Percentiles rank a stretch among this genome's conserved stretches.
phyloP scores from a whole-genome alignment of 2,888 invertebrate genomes.

The Hemistola chrysoprasaria region DNA sequence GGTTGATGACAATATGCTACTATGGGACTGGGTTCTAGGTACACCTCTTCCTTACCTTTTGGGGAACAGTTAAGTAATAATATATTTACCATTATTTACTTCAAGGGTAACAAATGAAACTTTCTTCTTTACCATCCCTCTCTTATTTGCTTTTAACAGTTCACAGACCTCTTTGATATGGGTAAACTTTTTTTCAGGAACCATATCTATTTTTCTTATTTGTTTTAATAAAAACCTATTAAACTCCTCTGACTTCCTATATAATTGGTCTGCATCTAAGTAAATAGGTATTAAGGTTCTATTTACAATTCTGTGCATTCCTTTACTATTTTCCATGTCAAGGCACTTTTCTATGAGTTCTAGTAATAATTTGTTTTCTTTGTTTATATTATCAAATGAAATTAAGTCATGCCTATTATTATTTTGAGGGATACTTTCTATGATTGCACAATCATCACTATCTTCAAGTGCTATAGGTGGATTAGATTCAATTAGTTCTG shows the following conservation, averaged over 20 bases:
- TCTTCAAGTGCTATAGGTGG: no score
- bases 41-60: no score
- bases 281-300: slow-evolving; percentile 46
- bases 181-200: slow-evolving; percentile 49
- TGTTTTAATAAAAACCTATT: slow-evolving; percentile 36
- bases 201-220: slow-evolving; percentile 31
- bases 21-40: no score
- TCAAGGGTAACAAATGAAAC: slow-evolving; percentile 44
- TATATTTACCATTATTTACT: slow-evolving; percentile 7
- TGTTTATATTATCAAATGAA: slow-evolving; percentile 23
- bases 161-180: slow-evolving; percentile 53
- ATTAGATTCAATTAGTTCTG: no score
- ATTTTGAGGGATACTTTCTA: no score
- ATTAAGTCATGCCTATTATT: not conserved
- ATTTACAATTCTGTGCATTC: slow-evolving; percentile 49
- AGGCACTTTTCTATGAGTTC: slow-evolving; percentile 49
- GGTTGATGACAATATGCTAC: no score
- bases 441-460: no score
- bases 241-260: slow-evolving; percentile 41
- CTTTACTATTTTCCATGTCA: slow-evolving; percentile 39
- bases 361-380: slow-evolving; percentile 40
- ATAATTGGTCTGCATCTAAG: slow-evolving; percentile 33
- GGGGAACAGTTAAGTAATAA: no score
- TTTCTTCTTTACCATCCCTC: slow-evolving; percentile 43
- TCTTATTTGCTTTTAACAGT: slow-evolving; percentile 35